Base-by-base conservation (phyloP, 2,797 vertebrate species). In the Astyanax mexicanus region DNA sequence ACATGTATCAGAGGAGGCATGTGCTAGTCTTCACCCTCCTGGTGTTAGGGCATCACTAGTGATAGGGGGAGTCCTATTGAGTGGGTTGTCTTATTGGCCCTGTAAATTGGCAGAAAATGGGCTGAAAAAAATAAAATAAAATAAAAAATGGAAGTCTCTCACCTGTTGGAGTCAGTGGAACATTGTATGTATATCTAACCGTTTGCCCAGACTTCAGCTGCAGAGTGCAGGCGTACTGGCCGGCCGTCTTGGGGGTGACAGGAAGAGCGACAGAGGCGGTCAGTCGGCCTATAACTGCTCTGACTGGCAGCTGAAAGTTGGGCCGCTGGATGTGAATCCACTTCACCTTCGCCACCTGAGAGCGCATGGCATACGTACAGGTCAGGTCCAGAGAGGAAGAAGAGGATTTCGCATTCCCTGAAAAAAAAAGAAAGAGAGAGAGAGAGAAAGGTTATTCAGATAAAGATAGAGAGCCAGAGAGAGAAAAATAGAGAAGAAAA, bases 151-250 rank as follows among this genome's bases (percentile, higher is more conserved):
- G 17, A 32, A 29, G 35, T 5, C 4, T 61, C 79, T 32, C 72
- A 90, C 68, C 83, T 82, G 65, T 23, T 51, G 32, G 7, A n/a
- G 85, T 75, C 84, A 85, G 79, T 45, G 17, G 25, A 58, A 92
- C 78, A 1, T 62, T 68, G 57, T 88, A 45, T 0, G 66, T 70
- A 4, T 81, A 88, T 40, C n/a, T 19, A 68, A 90, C 40, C 2
- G 73, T 83, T 80, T 86, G 79, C 15, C 87, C 87, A 10, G 90
- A 92, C 10, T 72, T 81, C 72, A 94, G 83, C 65, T 70, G 49
- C 2, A 94, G 51, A 52, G 74, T 85, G 80, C 93, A 94, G 86
- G 86, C 90, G 84, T 94, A 94, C 82, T 89, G 88, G 32, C 93
- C 93, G 0, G 90, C 88, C 23, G 75, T 86, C 49, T 88, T 81